Conservation (phyloP, 2,888 invertebrate species). For the Platynereis dumerilii region DNA sequence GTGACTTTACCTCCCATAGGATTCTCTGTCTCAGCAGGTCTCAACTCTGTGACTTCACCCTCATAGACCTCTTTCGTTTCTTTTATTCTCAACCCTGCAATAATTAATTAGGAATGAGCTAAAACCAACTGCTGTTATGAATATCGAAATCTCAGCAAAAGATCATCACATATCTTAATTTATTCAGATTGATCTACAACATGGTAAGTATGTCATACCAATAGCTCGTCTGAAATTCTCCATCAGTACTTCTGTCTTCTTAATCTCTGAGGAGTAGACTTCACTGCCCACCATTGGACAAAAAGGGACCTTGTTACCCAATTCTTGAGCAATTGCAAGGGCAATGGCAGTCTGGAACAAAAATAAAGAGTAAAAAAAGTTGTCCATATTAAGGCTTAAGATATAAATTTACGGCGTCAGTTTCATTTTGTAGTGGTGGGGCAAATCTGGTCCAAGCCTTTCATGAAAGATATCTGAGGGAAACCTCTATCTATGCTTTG, state of each 20-base stretch:
- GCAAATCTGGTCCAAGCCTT: no score
- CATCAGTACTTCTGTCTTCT: constrained; percentile 99
- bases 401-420: no score
- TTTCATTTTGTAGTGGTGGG: no score
- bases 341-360: constrained; percentile 85
- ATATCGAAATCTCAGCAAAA: not conserved
- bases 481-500: no score
- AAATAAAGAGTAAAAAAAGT: not conserved
- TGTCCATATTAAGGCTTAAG: not conserved
- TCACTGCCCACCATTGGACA: constrained; percentile 73
- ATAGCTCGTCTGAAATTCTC: constrained; percentile 98
- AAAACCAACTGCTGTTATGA: not conserved
- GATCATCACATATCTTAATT: not conserved
- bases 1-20: constrained; percentile 88
- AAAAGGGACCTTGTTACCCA: constrained; percentile 85
- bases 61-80: constrained; percentile 99
- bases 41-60: constrained; percentile 98
- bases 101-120: not conserved
- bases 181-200: not conserved
- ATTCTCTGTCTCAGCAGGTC: constrained; percentile 96
- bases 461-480: no score
- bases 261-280: constrained; percentile 97
- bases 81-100: constrained; percentile 65
- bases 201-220: constrained; percentile 69
- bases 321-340: constrained; percentile 95